These are phyloP conservation scores for Synchiropus splendidus DNA, from an alignment of 2,113 vertebrate genomes.

Conservation along the genomic window DNA sequence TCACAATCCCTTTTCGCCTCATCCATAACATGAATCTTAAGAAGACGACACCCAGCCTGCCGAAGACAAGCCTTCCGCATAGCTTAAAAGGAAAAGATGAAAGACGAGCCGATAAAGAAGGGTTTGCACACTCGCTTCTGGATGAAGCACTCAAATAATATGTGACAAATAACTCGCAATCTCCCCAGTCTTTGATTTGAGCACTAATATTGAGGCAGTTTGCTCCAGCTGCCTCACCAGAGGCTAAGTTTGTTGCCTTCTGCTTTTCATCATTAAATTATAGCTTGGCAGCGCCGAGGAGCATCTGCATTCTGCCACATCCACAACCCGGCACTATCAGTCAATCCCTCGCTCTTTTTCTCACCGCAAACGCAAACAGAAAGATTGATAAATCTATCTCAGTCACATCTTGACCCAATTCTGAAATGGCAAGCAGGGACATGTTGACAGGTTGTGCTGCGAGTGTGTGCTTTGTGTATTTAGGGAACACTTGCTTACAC, in stretches of 20 bases:
- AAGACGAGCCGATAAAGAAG: slow-evolving; percentile 37
- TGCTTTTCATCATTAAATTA: slow-evolving; percentile 57
- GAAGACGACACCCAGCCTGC: slow-evolving; percentile 38
- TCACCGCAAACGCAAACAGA: slow-evolving; percentile 22
- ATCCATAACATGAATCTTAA: slow-evolving; percentile 28
- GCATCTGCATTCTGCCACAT: slow-evolving; percentile 55
- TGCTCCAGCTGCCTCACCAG: slow-evolving; percentile 39
- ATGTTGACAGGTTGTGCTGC: slow-evolving; percentile 8
- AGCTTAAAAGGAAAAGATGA: slow-evolving; percentile 39
- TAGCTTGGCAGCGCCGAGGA: slow-evolving; percentile 32
- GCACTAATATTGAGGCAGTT: slow-evolving; percentile 47
- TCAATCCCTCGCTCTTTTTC: slow-evolving; percentile 30
- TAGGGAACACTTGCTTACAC: slow-evolving; percentile 32
- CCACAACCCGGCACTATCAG: slow-evolving; percentile 30
- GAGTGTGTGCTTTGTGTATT: slow-evolving; percentile 18
- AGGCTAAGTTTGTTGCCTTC: slow-evolving; percentile 37
- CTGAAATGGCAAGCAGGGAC: slow-evolving; percentile 34
- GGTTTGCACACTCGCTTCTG: slow-evolving; percentile 29
- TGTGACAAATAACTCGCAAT: slow-evolving; percentile 54
- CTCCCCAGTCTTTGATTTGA: slow-evolving; percentile 40
- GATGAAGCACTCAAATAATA: slow-evolving; percentile 41
- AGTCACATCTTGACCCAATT: slow-evolving; percentile 49
- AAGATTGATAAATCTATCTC: slow-evolving; percentile 42
- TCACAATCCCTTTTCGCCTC: slow-evolving; percentile 35
- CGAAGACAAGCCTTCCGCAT: slow-evolving; percentile 32